These are phyloP conservation scores for Pogonognathellus flavescens DNA, from an alignment of 1,140 invertebrate species.

Conservation along the genomic window DNA sequence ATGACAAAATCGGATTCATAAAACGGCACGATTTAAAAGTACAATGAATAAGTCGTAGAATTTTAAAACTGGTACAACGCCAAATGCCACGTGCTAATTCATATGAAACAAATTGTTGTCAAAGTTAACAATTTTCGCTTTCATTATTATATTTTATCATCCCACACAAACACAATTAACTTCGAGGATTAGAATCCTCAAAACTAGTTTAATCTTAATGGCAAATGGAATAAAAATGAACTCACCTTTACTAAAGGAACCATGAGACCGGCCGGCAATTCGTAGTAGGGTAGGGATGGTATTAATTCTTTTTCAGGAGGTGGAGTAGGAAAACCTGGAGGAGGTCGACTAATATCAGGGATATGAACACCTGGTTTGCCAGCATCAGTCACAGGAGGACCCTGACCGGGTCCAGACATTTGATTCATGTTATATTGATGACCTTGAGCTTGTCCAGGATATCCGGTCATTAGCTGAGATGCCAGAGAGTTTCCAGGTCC, in stretches of 20 bases:
- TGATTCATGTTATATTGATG: not conserved
- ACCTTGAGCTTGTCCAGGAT: conserved; percentile 26
- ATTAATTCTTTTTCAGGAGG: conserved; percentile 80
- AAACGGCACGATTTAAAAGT: too few species aligned
- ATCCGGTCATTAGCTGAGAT: conserved; percentile 7
- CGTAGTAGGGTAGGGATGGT: conserved; percentile 94
- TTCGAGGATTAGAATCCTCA: too few species aligned
- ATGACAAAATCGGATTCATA: too few species aligned
- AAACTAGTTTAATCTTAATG: too few species aligned
- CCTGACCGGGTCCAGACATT: conserved; percentile 6
- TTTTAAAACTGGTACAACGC: too few species aligned
- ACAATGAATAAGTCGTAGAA: too few species aligned
- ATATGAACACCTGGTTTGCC: conserved; percentile 68
- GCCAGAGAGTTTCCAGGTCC: conserved; percentile 3
- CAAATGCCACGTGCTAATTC: too few species aligned
- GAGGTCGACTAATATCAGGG: conserved; percentile 87
- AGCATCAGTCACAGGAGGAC: not conserved
- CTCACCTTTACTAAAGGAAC: conserved; percentile 89
- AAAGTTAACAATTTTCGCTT: too few species aligned
- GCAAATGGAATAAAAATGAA: not conserved
- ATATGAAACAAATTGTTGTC: too few species aligned
- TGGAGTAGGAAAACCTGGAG: conserved; percentile 79
- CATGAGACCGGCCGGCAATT: conserved; percentile 95
- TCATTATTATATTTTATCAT: too few species aligned
- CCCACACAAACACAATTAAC: too few species aligned